Evolutionary conservation across 2,113 vertebrate genomes (phyloP).

Genomic region (Oreochromis spilurus): DNA sequence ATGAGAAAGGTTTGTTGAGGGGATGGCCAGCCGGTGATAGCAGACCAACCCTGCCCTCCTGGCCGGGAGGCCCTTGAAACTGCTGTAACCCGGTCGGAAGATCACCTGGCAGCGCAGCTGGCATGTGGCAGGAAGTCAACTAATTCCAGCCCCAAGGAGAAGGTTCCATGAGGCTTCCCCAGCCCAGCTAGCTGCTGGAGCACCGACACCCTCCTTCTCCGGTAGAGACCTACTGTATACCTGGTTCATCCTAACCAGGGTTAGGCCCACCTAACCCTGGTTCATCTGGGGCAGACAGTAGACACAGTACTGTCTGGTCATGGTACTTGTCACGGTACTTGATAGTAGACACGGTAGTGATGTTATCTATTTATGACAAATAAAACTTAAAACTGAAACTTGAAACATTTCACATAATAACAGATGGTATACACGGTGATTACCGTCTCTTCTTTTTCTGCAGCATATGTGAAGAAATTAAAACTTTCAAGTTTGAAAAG

Average conservation of each 20-base stretch:
- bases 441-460: rapidly evolving
- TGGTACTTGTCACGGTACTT: background rate
- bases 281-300: background rate
- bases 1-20: background rate
- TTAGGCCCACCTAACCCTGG: background rate
- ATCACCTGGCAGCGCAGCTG: background rate
- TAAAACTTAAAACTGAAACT: background rate
- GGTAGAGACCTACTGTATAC: background rate
- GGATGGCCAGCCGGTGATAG: background rate
- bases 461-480: background rate
- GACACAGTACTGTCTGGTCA: background rate
- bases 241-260: background rate
- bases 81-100: background rate
- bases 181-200: background rate
- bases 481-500: background rate
- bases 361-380: background rate
- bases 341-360: background rate
- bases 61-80: rapidly evolving
- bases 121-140: rapidly evolving
- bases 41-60: background rate
- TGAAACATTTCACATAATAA: background rate
- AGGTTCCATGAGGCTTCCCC: background rate
- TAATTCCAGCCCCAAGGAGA: background rate
- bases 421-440: background rate
- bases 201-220: background rate